Base-by-base conservation (phyloP, 2,888 invertebrate species). In the Melanargia galathea region DNA sequence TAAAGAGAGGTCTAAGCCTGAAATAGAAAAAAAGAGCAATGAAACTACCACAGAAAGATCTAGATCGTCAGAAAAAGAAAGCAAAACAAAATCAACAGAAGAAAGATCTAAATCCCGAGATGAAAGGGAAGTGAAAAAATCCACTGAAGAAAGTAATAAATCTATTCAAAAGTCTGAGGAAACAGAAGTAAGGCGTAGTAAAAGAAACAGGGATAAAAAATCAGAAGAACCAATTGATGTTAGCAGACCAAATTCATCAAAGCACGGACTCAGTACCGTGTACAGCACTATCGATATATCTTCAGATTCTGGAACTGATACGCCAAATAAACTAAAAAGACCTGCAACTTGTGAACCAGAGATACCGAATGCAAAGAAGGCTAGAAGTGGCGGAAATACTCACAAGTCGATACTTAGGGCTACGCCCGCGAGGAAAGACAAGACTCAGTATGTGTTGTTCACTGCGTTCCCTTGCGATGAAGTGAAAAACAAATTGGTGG, bases 401-500 rank as follows among this genome's bases (percentile, higher is more conserved):
- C 74, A 67, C 40, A 51, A 11, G n/a, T 63, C 71, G 6, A 73
- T 73, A 2, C 62, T 74, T 5, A 75, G 81, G 61, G 71, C 81
- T 3, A 81, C 82, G 0, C 76, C 86, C 0, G 75, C 79, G 1
- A 75, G 79, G 49, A 67, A 65, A 7, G 59, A 67, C 35, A 78
- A 76, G 26, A 81, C 76, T 0, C 87, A 86, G 3, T 69, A 76
- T 63, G 86, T 91, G 0, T 68, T 90, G 40, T 86, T 90, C 58
- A 90, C 90, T 0, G 87, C 88, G 0, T 89, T 89, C 61, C 81
- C 87, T 0, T 55, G 45, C 11, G 67, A 83, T 33, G 82, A 83
- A 70, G 83, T 87, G 3, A 83, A 77, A 63, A 60, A 59, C 0
- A 83, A 84, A 48, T 73, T 91, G 66, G 83, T 84, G 68, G 80